These are phyloP conservation scores for Tigriopus californicus DNA, from an alignment of 2,888 invertebrate species.

Conservation along the genomic window DNA sequence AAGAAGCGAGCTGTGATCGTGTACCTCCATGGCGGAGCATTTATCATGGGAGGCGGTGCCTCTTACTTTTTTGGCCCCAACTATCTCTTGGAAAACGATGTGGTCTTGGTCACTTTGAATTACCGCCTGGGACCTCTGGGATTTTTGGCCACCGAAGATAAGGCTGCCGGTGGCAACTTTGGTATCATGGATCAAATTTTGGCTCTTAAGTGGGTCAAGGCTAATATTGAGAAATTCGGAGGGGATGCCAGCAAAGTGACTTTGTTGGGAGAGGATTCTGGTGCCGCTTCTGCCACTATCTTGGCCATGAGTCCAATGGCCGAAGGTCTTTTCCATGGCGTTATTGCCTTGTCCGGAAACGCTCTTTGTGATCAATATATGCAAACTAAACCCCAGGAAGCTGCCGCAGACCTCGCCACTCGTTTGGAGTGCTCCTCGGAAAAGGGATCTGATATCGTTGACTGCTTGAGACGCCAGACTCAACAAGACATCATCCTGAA, in stretches of 20 bases:
- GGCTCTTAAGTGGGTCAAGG: constrained; percentile 15
- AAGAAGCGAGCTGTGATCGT: constrained; percentile 18
- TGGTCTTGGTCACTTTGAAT: constrained; percentile 16
- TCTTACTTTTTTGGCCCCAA: constrained; percentile 18
- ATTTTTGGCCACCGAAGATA: constrained; percentile 4
- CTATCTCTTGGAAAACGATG: constrained; percentile 18
- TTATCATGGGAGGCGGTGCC: constrained; percentile 17
- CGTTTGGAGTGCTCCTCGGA: constrained; percentile 1
- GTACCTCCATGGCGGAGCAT: constrained; percentile 20
- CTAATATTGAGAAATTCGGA: constrained; percentile 15
- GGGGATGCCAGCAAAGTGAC: constrained; percentile 16
- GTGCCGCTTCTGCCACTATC: constrained; percentile 21
- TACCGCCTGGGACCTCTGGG: constrained; percentile 19
- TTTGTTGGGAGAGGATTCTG: constrained; percentile 19
- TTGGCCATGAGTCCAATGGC: constrained; percentile 21
- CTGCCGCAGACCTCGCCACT: constrained; percentile 21
- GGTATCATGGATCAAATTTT: constrained; percentile 13
- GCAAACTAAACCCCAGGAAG: constrained; percentile 22
- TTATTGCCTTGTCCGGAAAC: constrained; percentile 22
- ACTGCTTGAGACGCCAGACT: neutral
- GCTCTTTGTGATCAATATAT: constrained; percentile 22
- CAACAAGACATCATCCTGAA: constrained; percentile 8
- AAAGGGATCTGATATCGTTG: constrained; percentile 1
- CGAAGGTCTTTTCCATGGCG: constrained; percentile 22
- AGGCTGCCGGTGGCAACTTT: constrained; percentile 4